Evolutionary conservation across 2,888 invertebrate genomes (phyloP), one percentile per base, ranked within the genome.

Genomic region (Leucoma salicis): DNA sequence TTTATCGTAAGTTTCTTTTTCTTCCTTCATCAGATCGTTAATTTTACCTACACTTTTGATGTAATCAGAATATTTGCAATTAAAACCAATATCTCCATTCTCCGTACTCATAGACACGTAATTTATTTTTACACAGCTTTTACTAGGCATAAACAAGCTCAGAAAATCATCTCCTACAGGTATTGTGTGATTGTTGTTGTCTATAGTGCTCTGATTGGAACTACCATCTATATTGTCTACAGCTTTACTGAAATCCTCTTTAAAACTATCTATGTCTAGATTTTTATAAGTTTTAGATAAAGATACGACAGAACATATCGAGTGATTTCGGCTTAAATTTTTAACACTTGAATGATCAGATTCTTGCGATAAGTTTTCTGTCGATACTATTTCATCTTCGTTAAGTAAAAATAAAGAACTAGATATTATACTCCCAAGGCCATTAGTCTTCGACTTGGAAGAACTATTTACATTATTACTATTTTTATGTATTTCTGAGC

Each of bases 81-180:
- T 73, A 37, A 74, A 78, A 0, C 86, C 87, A 39, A 84, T 76
- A 66, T 87, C 86, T 1, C 83, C 88, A 7, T 62, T 64, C 27
- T 70, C 54, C 0, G 62, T 64, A 1, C 69, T 66, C 85, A 84
- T 85, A 0, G 68, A 60, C 0, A 70, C 55, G 2, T 44, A 47
- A 18, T 69, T 66, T 1, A 44, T 18, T 12, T 31, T 45, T 16
- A 44, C 45, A 16, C 28, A 21, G 5, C 14, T 8, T 1, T 14
- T 29, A 35, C 47, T 34, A 35, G 51, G 42, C 35, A 58, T 51
- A 44, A 85, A 84, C 10, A 83, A 40, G n/a, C 70, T 62, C 0
- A 69, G 24, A 55, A 68, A 78, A 5, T 74, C 72, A 1, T 73
- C 61, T 0, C 58, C 66, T 14, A 39, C 39, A 0, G 77, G 78